Base-by-base conservation (phyloP, 1,140 invertebrate species). In the Drosophila leontia region DNA sequence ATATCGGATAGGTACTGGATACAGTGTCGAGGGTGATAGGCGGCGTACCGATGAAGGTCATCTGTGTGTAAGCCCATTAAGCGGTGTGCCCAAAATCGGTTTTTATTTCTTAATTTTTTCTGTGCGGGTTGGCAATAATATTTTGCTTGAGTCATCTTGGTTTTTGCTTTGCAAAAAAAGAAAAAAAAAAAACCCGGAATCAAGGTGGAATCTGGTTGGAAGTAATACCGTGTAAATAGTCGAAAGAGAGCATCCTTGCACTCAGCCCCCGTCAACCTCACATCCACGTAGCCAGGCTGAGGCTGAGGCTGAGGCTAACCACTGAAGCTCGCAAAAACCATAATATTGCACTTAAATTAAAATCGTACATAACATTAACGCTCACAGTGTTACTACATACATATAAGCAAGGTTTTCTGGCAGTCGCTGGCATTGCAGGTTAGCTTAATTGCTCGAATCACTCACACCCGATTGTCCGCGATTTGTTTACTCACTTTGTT, bases 61-160 rank as follows among this genome's bases (percentile, higher is more conserved):
- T 29, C 34, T 11, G 35, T 56, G 11, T 26, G 69, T 32, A 57
- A 41, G 23, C 57, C 69, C 37, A 72, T 71, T 37, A 59, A 59
- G 51, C 42, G 39, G 15, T 84, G 61, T 63, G 81, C 83, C 82
- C 58, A 83, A 84, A 84, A 79, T 77, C 51, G 45, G 57, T 80
- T 78, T 65, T 63, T 63, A 41, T 80, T 75, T 42, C 17, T 48
- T 37, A 47, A 72, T 50, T 17, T 35, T 68, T 67, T 45, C 51
- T 56, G 26, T 56, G 47, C 45, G 58, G 9, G 12, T 69, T 62
- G 67, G 80, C 80, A 83, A 79, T 79, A 79, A 79, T 63, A 19
- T 82, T 82, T 70, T 44, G 65, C 75, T 84, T 84, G 72, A 84
- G 82, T 86, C 82, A 85, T 85, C 63, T 84, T 48, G 61, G 76